Base-by-base conservation (phyloP, 2,113 vertebrate genomes). In the Microtus richardsoni region DNA sequence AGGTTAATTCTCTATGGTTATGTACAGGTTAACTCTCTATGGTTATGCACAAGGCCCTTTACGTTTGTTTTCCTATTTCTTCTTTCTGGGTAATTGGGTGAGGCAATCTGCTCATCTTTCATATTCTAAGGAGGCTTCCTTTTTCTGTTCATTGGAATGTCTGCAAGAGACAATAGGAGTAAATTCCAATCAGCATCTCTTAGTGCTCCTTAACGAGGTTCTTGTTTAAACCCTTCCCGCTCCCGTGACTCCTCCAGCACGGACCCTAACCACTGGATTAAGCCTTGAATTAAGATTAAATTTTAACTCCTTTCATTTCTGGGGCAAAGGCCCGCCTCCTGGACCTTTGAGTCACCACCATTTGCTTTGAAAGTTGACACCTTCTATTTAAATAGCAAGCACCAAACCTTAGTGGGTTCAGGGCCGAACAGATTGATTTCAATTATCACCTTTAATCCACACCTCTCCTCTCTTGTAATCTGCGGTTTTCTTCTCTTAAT, bases 401-500 rank as follows among this genome's bases (percentile, higher is more conserved):
- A 87, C 39, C 77, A 79, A 73, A 52, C 26, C 39, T 89, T 49
- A 60, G 26, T 5, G 1, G 73, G 47, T 6, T 22, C 47, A 36
- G 79, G 3, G 28, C 49, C 5, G 9, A 89, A 58, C 24, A 4
- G 60, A 85, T 10, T 84, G 91, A 78, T 91, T 66, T 84, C 78
- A 78, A 30, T 9, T 2, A 79, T 91, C 80, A 44, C 75, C 36
- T 91, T 88, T 91, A 83, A 95, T 82, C 41, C 36, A 41, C 84
- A 41, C 84, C 60, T 85, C 82, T n/a, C 93, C 90, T 58, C 87
- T 95, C n/a, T 64, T 96, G 3, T 79, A 79, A 97, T 4, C n/a
- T n/a, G n/a, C n/a, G n/a, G n/a, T n/a, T 96, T 86, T 94, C 60
- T 97, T 94, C 93, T 13, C 93, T 92, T 82, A 73, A 97, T 33